A percentile compares a stretch with the other conserved stretches of the same genome.
Evolutionary conservation across 2,113 vertebrate species (phyloP).

Genomic region (Oncorhynchus mykiss): DNA sequence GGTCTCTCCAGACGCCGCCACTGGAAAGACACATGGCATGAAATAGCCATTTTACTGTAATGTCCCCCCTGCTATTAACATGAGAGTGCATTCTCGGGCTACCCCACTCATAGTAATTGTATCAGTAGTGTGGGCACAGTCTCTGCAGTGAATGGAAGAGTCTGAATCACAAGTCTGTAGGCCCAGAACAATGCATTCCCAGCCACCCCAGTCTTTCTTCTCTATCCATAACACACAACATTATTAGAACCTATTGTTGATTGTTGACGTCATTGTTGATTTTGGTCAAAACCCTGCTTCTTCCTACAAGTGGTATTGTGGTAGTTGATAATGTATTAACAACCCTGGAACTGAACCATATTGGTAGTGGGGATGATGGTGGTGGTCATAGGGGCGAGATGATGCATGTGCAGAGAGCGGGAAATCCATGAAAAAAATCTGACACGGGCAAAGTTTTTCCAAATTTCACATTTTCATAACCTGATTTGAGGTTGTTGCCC

Average conservation of each 20-base stretch:
- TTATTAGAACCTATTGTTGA: conserved; percentile 53
- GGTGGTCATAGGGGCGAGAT: neutral
- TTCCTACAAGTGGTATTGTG: conserved; percentile 51
- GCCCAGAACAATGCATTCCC: conserved; percentile 54
- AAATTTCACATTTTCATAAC: neutral
- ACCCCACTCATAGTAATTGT: neutral
- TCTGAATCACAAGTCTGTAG: conserved; percentile 47
- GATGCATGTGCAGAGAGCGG: neutral
- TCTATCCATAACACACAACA: conserved; percentile 53
- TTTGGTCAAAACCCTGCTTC: conserved; percentile 39
- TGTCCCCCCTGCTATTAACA: conserved; percentile 7
- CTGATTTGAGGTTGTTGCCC: neutral
- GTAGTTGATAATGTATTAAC: conserved; percentile 10
- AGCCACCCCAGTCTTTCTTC: conserved; percentile 37
- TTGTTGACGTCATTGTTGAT: conserved; percentile 26
- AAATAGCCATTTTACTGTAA: conserved; percentile 19
- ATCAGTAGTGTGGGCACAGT: conserved; percentile 47
- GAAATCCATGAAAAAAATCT: no score
- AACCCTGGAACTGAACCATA: conserved; percentile 8
- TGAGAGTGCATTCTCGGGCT: conserved; percentile 18
- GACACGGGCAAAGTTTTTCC: neutral
- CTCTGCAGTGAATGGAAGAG: conserved; percentile 36
- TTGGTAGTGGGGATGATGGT: neutral
- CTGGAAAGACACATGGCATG: neutral
- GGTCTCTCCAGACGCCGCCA: neutral